Base-by-base conservation (phyloP, 2,888 invertebrate species). In the Priocnemis perturbator region DNA sequence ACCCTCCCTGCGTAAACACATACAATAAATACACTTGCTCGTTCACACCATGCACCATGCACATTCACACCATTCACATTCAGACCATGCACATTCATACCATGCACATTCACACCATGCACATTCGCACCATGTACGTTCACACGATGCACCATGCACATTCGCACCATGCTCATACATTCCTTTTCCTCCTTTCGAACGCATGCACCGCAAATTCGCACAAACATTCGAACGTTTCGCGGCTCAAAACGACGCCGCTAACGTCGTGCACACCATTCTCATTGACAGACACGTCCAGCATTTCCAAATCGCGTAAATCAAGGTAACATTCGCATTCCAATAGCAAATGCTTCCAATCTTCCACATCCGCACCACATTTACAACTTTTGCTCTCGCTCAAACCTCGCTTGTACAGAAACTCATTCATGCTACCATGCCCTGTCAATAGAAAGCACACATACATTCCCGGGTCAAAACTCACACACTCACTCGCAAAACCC, bases 391-490 rank as follows among this genome's bases (percentile, higher is more conserved):
- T 44, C 15, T 58, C 57, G 37, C 17, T 37, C 44, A 58, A 44
- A 15, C 44, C 17, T 15, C 57, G n/a, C 17, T 57, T 57, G 3
- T 17, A 30, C 30, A 57, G 19, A 30, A n/a, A 57, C 11, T 11
- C 57, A 57, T 57, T 57, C 57, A 57, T 30, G 30, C 57, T 30
- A 15, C 57, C 57, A 30, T 57, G 57, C 30, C 62, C 58, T 1
- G 67, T 62, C 17, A 67, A 0, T 0, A 58, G 0, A 17, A n/a
- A 61, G 17, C 57, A 23, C 56, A 21, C n/a, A 52, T 4, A 20
- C 45, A 53, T 3, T 15, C 50, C 20, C 17, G 61, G 61, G 9
- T 61, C 60, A 67, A 67, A 67, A 3, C 14, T 15, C 37, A 26
- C 2, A 1, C 7, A 44, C 19, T 23, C 26, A 0, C 2, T 47